Evolutionary conservation across 1,140 invertebrate species (phyloP), one percentile per base, ranked within the genome.

Genomic region (Chelonus insularis): DNA sequence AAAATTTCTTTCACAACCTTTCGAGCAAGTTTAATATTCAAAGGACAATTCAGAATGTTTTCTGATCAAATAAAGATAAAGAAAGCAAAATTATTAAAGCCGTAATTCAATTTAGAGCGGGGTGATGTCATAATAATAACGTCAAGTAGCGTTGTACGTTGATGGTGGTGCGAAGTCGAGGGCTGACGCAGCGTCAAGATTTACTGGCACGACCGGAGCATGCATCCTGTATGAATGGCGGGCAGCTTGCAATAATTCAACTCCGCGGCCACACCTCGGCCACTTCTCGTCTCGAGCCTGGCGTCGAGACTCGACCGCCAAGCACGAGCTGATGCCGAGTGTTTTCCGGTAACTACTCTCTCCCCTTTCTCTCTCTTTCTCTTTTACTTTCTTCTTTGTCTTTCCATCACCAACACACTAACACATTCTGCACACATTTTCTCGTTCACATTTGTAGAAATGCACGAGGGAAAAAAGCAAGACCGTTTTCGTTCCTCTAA

Each of bases 181-280:
- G 68, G 67, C 68, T 74, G 74, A 75, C 71, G 69, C 71, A 73
- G 73, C 66, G 65, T 66, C 61, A 77, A 77, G 73, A 79, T 79
- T 77, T 77, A 78, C 73, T 72, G 68, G 63, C 67, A 63, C 74
- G 68, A 67, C 67, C 62, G 69, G 69, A 55, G 69, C 75, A 77
- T 77, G 70, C 72, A 79, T 78, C 75, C 75, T 77, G 72, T 77
- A 78, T 76, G 75, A 78, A 78, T 78, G 73, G 72, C 72, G 73
- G 74, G 71, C 72, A 76, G 71, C 71, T 75, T 76, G 75, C 72
- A 78, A 78, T 78, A 78, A 79, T 78, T 79, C 75, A 79, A 76
- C 72, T 79, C 72, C 69, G 74, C 74, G 75, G 71, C 76, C 77
- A 78, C 76, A 78, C 76, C 76, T 79, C 71, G 74, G 72, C 74